phyloP scores from a whole-genome alignment of 2,797 vertebrate genomes.

The Malacoctenus gilli region DNA sequence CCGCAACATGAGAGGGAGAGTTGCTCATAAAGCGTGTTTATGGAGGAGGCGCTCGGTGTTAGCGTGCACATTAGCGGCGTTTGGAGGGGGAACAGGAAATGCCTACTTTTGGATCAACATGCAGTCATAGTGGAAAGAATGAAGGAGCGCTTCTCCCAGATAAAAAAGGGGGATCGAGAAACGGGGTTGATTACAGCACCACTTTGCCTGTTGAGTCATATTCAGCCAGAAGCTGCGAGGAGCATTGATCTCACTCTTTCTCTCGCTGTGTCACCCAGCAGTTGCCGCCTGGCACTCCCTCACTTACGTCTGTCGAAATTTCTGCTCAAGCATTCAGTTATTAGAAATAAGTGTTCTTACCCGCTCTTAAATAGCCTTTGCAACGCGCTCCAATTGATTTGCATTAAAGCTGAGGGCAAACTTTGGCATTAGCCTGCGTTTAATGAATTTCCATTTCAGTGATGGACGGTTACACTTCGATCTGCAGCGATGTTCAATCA shows the following conservation, averaged over 20 bases:
- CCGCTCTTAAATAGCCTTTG: background rate
- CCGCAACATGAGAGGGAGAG: constrained; percentile 1
- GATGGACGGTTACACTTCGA: background rate
- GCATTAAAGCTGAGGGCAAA: background rate
- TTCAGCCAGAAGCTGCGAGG: constrained; percentile 50
- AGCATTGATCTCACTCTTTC: constrained; percentile 43
- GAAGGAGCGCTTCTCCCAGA: constrained; percentile 6
- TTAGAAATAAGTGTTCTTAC: background rate
- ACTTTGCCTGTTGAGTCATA: constrained; percentile 42
- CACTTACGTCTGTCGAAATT: constrained; percentile 13
- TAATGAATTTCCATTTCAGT: background rate
- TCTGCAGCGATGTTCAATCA: too few species aligned
- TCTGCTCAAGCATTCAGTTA: background rate
- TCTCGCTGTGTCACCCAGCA: constrained; percentile 17
- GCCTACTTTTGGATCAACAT: constrained; percentile 4
- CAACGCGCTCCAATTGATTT: background rate
- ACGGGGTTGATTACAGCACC: constrained; percentile 43
- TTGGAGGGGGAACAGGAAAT: too few species aligned
- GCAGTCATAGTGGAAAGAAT: background rate
- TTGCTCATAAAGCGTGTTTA: constrained; percentile 3
- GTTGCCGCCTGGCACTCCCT: constrained; percentile 17
- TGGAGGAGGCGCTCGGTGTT: background rate
- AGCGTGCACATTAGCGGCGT: background rate
- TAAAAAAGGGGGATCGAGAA: constrained; percentile 28
- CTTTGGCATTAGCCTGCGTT: background rate